Percentiles rank a stretch among this genome's conserved stretches.
These are phyloP conservation scores for Mirza zaza DNA, from an alignment of 2,113 vertebrate species.

Conservation along the genomic window DNA sequence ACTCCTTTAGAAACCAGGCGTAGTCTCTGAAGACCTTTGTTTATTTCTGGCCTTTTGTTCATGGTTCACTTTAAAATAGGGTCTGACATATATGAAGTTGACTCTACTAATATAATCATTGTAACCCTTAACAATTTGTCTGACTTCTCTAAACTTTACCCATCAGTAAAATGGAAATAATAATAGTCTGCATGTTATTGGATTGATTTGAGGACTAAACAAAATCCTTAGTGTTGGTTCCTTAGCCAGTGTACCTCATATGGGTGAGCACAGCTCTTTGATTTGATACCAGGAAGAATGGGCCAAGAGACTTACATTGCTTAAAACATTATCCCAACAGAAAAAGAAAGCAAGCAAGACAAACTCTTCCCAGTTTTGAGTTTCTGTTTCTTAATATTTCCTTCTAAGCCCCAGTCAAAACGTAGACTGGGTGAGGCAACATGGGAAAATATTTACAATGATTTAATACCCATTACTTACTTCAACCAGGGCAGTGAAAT, in stretches of 20 bases:
- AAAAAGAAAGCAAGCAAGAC: not conserved
- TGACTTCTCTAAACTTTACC: not conserved
- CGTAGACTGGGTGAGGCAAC: not conserved
- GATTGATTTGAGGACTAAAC: not conserved
- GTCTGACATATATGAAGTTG: not conserved
- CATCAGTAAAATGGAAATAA: not conserved
- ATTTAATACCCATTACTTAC: not conserved
- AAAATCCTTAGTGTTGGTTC: not conserved
- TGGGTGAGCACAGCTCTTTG: fast-evolving
- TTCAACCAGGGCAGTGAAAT: not conserved
- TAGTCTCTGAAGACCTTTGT: not conserved
- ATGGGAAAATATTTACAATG: not conserved
- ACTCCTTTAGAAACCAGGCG: not conserved
- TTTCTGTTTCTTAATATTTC: not conserved
- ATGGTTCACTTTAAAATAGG: not conserved
- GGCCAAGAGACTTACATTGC: not conserved
- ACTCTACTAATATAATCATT: not conserved
- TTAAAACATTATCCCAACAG: not conserved
- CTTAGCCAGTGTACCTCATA: not conserved
- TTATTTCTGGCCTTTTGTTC: not conserved
- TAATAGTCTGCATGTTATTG: not conserved
- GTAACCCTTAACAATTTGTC: not conserved
- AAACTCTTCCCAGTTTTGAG: not conserved
- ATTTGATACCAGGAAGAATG: not conserved
- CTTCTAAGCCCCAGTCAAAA: not conserved